Conservation (phyloP, 2,888 invertebrate genomes). For the Liposcelis brunnea region DNA sequence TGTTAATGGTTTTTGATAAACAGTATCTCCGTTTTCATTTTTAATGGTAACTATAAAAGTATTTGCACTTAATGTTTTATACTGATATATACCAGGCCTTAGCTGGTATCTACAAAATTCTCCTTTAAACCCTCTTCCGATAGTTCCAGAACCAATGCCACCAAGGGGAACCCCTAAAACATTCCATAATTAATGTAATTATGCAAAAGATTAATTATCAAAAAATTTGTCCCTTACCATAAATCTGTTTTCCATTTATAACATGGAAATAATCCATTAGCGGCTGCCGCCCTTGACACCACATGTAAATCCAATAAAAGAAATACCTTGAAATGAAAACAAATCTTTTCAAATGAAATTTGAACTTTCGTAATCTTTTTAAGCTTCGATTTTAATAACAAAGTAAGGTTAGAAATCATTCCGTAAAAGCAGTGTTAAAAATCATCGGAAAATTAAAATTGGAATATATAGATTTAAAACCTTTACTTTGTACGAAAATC, state of each 20-base stretch:
- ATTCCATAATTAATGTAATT: slow-evolving; percentile 10
- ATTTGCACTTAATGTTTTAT: slow-evolving; percentile 63
- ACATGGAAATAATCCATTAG: slow-evolving; percentile 65
- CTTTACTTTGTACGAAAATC: no score
- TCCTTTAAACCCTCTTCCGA: slow-evolving; percentile 81
- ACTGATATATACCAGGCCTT: slow-evolving; percentile 75
- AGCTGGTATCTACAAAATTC: slow-evolving; percentile 87
- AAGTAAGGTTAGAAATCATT: no score
- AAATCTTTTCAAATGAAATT: no score
- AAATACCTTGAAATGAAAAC: slow-evolving; percentile 41
- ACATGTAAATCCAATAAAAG: slow-evolving; percentile 46
- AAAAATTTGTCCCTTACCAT: slow-evolving; percentile 38
- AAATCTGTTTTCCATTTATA: slow-evolving; percentile 60
- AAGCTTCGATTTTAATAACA: no score
- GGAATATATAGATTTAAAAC: no score
- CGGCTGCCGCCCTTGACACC: slow-evolving; percentile 43
- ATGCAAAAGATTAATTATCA: not conserved
- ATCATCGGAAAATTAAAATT: no score
- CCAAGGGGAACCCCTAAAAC: slow-evolving; percentile 65
- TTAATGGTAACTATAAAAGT: slow-evolving; percentile 82
- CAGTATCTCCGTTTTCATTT: slow-evolving; percentile 43
- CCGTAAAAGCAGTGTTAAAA: no score
- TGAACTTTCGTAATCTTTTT: slow-evolving; percentile 7
- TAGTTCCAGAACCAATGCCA: slow-evolving; percentile 65
- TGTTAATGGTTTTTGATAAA: slow-evolving; percentile 65